Evolutionary conservation across 2,797 vertebrate species (phyloP), one percentile per base, ranked within the genome.

Genomic region (Valencia hispanica): DNA sequence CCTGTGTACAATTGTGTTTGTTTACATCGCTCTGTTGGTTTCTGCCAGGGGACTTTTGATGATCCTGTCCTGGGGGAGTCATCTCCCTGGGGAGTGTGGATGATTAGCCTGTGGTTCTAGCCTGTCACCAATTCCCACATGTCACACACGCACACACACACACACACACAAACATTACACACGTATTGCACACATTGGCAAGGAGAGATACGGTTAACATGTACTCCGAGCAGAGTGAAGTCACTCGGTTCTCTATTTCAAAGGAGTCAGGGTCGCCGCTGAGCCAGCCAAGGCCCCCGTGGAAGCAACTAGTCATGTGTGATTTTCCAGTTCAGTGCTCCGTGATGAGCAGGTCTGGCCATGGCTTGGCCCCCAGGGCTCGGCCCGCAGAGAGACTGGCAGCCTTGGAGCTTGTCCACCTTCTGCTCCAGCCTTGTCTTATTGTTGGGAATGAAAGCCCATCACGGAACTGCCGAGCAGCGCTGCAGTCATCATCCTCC

Each of bases 231-330:
- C 90, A 57, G 70, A 5, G 88, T 92, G 92, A 93, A 93, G 93
- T 94, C 94, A 95, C 89, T 86, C 87, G 77, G 85, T 92, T 92
- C 92, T 94, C 92, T 75, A 88, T 93, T 94, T 94, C 92, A 94
- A 93, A 94, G 91, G 79, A 92, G 84, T 91, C 89, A 86, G 90
- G 92, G 89, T 92, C 84, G 73, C 79, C 41, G 76, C 65, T 50
- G 87, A 89, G 91, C 91, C 85, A 89, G 85, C 74, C 83, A 72
- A 83, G 85, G 88, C 89, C 90, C 65, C 89, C 50, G 87, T 92
- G 90, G 92, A 94, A 90, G 90, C 90, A 88, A 86, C 86, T 92
- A 93, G 94, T 93, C 94, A 93, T 89, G 90, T 94, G 91, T 90
- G 88, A 94, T 94, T 95, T 94, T 94, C 94, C 91, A 90, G 91